Conservation (phyloP, 53 echinoderm and acorn worm genomes). For the Echinarachnius parma region DNA sequence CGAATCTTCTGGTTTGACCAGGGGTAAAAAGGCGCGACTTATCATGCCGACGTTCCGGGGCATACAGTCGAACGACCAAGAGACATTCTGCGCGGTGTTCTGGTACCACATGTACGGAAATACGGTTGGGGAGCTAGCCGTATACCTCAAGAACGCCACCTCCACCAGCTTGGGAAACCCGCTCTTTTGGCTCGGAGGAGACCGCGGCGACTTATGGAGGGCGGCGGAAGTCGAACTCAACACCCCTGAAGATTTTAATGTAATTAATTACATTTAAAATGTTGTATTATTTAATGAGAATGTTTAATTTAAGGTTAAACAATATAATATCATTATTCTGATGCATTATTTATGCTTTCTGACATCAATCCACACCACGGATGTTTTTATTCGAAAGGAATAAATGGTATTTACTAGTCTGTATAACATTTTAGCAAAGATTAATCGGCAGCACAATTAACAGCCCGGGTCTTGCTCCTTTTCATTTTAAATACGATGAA, state of each 20-base stretch:
- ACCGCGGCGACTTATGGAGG: conserved; percentile 80
- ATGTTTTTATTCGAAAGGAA: too few species aligned
- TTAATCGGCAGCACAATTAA: too few species aligned
- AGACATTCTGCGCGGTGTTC: conserved; percentile 60
- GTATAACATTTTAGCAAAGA: too few species aligned
- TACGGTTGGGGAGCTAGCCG: conserved; percentile 53
- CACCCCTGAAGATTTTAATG: conserved; percentile 60
- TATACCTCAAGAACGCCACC: conserved; percentile 60
- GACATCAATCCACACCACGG: too few species aligned
- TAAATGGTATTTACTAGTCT: too few species aligned
- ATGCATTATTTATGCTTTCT: too few species aligned
- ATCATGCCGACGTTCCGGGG: conserved; percentile 53
- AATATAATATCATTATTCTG: too few species aligned
- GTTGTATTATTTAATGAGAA: too few species aligned
- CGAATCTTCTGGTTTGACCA: conserved; percentile 34
- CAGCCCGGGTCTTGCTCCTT: too few species aligned
- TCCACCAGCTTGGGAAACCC: conserved; percentile 31
- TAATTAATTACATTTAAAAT: conserved; percentile 9
- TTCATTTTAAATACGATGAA: too few species aligned
- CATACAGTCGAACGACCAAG: conserved; percentile 39
- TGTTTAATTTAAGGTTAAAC: too few species aligned
- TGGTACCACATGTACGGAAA: conserved; percentile 90
- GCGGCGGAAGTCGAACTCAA: conserved; percentile 64
- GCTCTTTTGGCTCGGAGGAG: conserved; percentile 67
- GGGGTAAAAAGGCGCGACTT: conserved; percentile 53